These are phyloP conservation scores for Chloroclystis v-ata DNA, from an alignment of 2,888 invertebrate genomes.

Conservation along the genomic window DNA sequence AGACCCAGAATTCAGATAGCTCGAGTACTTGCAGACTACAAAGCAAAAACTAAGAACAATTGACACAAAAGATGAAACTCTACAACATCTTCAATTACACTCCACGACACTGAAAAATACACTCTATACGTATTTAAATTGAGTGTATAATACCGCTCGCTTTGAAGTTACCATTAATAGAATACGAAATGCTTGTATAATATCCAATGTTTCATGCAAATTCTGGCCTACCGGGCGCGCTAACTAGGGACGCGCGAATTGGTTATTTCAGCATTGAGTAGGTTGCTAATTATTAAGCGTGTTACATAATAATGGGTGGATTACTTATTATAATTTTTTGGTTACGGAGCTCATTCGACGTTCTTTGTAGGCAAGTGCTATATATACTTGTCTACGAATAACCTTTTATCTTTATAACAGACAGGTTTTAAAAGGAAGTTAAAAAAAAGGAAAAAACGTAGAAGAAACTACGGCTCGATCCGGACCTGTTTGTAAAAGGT, in stretches of 20 bases:
- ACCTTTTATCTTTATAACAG: no score
- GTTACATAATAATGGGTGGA: neutral
- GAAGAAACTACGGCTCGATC: no score
- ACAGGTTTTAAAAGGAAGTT: no score
- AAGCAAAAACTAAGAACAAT: neutral
- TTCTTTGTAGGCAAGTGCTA: no score
- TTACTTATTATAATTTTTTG: no score
- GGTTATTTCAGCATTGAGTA: neutral
- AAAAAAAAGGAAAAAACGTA: no score
- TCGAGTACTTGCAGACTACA: no score
- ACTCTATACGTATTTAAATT: conserved; percentile 25
- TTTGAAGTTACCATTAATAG: conserved; percentile 41
- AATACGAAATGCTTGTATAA: conserved; percentile 43
- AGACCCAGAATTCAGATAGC: no score
- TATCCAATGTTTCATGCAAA: conserved; percentile 45
- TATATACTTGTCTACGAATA: no score
- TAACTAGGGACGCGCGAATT: conserved; percentile 20
- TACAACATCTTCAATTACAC: conserved; percentile 12
- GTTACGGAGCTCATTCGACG: no score
- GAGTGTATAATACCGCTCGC: conserved; percentile 23
- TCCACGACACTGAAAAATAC: conserved; percentile 16
- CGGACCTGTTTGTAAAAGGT: no score
- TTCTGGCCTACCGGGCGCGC: conserved; percentile 32
- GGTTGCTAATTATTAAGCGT: neutral
- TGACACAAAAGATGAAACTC: neutral